A percentile compares a stretch with the other conserved stretches of the same genome.
phyloP scores from a whole-genome alignment of 2,113 vertebrate species.

The Motacilla alba region DNA sequence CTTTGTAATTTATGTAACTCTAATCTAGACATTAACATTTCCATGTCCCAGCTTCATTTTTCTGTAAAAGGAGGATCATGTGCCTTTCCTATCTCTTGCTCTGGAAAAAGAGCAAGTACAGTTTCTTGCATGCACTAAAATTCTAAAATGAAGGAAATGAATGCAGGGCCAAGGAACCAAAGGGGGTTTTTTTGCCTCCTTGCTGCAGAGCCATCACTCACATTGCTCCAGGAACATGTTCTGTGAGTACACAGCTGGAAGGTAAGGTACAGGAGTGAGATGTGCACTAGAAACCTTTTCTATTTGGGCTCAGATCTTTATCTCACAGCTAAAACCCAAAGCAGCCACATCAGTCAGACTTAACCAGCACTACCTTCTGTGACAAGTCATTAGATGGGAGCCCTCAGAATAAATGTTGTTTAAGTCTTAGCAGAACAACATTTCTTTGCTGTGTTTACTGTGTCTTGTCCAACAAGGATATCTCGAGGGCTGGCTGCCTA shows the following conservation, averaged over 20 bases:
- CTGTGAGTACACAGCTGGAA: background rate
- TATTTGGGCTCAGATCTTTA: background rate
- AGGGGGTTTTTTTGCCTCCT: background rate
- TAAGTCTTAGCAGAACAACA: background rate
- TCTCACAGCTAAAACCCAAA: background rate
- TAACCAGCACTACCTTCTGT: background rate
- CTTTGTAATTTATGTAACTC: conserved; percentile 15
- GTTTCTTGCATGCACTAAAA: background rate
- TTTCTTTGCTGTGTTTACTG: conserved; percentile 35
- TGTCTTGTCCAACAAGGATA: conserved; percentile 1
- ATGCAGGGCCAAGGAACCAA: background rate
- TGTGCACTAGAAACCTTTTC: background rate
- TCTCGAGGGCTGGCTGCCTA: background rate
- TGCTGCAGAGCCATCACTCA: background rate
- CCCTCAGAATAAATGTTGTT: background rate
- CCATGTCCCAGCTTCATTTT: conserved; percentile 1
- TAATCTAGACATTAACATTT: conserved; percentile 43
- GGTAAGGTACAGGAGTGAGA: background rate
- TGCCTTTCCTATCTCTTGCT: background rate
- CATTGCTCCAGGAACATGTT: fast-evolving
- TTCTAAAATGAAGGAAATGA: background rate
- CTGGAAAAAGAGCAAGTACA: background rate
- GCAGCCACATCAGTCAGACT: background rate
- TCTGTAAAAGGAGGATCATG: background rate
- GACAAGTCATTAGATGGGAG: background rate